Percentiles rank a stretch among this genome's conserved stretches.
Evolutionary conservation across 2,888 invertebrate genomes (phyloP).

Genomic region (Ethmia dodecea): DNA sequence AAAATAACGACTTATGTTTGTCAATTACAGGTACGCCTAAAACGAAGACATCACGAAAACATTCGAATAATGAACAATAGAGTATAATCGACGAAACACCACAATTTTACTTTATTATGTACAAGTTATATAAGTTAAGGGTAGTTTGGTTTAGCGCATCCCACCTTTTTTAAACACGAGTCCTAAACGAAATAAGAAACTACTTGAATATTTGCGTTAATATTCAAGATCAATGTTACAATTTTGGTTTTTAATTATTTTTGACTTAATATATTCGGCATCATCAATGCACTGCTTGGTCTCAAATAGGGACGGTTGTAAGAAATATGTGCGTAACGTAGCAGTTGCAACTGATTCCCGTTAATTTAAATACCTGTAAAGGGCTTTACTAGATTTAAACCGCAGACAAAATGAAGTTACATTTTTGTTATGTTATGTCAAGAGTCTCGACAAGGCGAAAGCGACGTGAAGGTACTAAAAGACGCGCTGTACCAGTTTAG

Average conservation of each 20-base stretch:
- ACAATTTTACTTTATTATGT: constrained; percentile 46
- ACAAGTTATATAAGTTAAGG: constrained; percentile 48
- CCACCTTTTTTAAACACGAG: constrained; percentile 42
- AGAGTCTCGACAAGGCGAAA: background rate
- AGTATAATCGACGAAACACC: constrained; percentile 41
- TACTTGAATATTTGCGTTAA: too few relatives aligned
- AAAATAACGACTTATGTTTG: constrained; percentile 13
- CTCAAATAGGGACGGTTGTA: too few relatives aligned
- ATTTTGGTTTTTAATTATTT: too few relatives aligned
- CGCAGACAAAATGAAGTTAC: background rate
- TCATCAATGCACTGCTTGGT: too few relatives aligned
- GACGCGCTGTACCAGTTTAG: constrained; percentile 1
- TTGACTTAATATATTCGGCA: too few relatives aligned
- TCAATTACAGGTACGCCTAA: constrained; percentile 64
- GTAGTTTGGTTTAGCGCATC: constrained; percentile 37
- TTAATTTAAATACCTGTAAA: too few relatives aligned
- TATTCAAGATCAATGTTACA: too few relatives aligned
- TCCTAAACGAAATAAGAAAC: too few relatives aligned
- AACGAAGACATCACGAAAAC: constrained; percentile 39
- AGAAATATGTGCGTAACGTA: too few relatives aligned
- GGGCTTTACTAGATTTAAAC: too few relatives aligned
- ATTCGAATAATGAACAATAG: constrained; percentile 42
- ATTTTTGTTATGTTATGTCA: background rate
- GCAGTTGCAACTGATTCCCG: too few relatives aligned
- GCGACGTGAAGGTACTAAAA: background rate